These are phyloP conservation scores for Globicephala melas DNA, from an alignment of 2,113 vertebrate species.

Conservation along the genomic window DNA sequence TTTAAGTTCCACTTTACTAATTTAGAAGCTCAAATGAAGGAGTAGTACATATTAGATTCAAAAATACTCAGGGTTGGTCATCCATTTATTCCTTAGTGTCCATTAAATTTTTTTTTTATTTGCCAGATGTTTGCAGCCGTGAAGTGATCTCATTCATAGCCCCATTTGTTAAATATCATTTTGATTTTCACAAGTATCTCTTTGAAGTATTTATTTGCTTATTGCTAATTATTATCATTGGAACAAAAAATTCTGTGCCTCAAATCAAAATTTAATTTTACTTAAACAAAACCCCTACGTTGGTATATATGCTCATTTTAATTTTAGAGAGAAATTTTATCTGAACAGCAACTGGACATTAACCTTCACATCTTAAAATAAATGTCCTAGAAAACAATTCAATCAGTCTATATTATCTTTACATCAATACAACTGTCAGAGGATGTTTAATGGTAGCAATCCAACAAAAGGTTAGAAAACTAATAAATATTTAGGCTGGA, in stretches of 20 bases:
- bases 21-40: not conserved
- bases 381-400: conserved; percentile 40
- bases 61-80: not conserved
- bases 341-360: conserved; percentile 40
- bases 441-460: not conserved
- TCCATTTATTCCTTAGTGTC: not conserved
- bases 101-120: not conserved
- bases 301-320: conserved; percentile 10
- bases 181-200: not conserved
- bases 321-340: conserved; percentile 43
- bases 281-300: not conserved
- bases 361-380: conserved; percentile 61
- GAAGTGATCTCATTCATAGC: not conserved
- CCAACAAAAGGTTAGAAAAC: conserved; percentile 31
- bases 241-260: not conserved
- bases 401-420: conserved; percentile 32
- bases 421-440: not conserved
- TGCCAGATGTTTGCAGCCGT: not conserved
- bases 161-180: not conserved
- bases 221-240: not conserved
- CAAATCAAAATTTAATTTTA: conserved; percentile 9
- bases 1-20: not conserved
- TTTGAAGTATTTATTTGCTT: conserved; percentile 24
- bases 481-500: conserved; percentile 6
- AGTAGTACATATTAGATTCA: not conserved